phyloP scores from a whole-genome alignment of 2,888 invertebrate genomes.

The Spatulosminthurus flaviceps region DNA sequence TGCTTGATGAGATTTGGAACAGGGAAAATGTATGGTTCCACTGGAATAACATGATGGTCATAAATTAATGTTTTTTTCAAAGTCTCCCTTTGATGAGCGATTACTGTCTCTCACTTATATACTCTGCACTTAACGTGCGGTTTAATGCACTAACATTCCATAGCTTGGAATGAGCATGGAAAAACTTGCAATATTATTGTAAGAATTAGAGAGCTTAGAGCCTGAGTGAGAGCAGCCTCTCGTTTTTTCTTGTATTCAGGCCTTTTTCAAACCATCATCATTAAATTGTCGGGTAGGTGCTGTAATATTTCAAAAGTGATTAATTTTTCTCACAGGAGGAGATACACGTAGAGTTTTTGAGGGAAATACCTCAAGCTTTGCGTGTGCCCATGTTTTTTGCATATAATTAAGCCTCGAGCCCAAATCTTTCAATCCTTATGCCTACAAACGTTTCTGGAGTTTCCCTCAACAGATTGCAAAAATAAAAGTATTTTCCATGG shows the following conservation, averaged over 20 bases:
- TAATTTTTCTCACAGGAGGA: not conserved
- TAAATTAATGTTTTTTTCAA: not conserved
- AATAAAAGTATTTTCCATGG: no score
- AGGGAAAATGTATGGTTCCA: not conserved
- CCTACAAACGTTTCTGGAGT: no score
- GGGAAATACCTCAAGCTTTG: conserved; percentile 1
- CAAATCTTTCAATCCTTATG: no score
- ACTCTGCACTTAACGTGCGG: no score
- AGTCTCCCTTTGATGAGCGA: conserved; percentile 12
- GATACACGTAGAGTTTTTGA: not conserved
- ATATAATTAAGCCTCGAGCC: no score
- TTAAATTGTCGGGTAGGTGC: not conserved
- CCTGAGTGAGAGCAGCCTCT: not conserved
- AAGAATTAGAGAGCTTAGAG: not conserved
- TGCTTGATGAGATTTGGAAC: conserved; percentile 12
- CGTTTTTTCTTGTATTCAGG: not conserved
- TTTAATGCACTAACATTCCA: not conserved
- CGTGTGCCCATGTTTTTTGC: conserved; percentile 3
- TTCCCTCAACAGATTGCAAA: no score
- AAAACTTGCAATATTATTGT: not conserved
- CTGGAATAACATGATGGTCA: conserved; percentile 3
- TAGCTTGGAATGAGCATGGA: not conserved
- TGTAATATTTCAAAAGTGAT: conserved; percentile 4
- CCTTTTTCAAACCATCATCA: not conserved
- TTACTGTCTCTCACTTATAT: not conserved